These are phyloP conservation scores for Ditula angustiorana DNA, from an alignment of 2,888 invertebrate species.

Conservation along the genomic window DNA sequence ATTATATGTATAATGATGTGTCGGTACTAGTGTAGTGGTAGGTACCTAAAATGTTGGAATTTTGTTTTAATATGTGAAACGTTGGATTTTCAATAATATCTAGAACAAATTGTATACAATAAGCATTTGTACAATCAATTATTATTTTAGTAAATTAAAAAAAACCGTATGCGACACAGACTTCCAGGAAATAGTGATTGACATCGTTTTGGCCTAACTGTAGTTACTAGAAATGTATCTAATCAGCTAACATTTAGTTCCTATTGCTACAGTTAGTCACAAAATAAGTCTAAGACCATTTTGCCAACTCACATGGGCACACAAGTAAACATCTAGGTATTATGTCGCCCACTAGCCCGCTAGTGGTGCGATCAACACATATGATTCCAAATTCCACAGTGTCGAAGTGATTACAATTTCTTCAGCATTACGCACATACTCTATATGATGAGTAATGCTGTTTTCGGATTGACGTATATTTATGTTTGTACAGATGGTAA, in stretches of 20 bases:
- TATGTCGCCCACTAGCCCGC: too few relatives aligned
- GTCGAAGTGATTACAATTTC: slow-evolving; percentile 49
- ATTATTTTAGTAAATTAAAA: too few relatives aligned
- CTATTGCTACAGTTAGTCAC: slow-evolving; percentile 16
- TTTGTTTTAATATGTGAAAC: too few relatives aligned
- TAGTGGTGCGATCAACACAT: slow-evolving; percentile 10
- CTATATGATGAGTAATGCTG: slow-evolving; percentile 60
- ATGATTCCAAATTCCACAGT: slow-evolving; percentile 26
- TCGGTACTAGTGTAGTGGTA: background rate
- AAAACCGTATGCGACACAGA: background rate
- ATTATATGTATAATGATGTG: slow-evolving; percentile 2
- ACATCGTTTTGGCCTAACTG: slow-evolving; percentile 8
- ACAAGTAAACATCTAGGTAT: background rate
- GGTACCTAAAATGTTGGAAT: background rate
- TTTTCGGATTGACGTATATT: slow-evolving; percentile 66
- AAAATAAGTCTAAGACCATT: background rate
- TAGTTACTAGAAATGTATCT: slow-evolving; percentile 15
- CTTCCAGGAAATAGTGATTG: slow-evolving; percentile 6
- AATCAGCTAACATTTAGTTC: slow-evolving; percentile 16
- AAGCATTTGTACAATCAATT: too few relatives aligned
- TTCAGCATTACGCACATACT: slow-evolving; percentile 52
- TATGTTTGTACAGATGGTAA: slow-evolving; percentile 68
- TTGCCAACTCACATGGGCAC: background rate
- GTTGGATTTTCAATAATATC: background rate
- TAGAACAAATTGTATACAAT: background rate